A percentile compares a stretch with the other conserved stretches of the same genome.
phyloP scores from a whole-genome alignment of 2,113 vertebrate species.

The Microcebus murinus region DNA sequence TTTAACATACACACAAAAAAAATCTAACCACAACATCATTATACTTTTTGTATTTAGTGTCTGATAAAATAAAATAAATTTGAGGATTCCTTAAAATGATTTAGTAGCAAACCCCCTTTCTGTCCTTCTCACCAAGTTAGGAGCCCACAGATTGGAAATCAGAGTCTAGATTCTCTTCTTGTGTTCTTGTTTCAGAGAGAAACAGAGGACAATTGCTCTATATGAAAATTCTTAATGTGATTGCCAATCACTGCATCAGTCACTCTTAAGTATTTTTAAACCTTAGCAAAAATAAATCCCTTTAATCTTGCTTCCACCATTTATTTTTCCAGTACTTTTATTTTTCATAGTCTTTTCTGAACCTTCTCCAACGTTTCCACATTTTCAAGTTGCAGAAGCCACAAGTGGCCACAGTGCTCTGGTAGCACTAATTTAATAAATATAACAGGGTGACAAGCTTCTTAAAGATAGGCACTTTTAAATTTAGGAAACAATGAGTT shows the following conservation, averaged over 20 bases:
- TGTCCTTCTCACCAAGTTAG: background rate
- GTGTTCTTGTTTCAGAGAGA: background rate
- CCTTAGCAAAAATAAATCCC: constrained; percentile 36
- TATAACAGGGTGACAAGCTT: background rate
- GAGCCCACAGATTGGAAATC: background rate
- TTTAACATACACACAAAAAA: background rate
- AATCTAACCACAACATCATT: background rate
- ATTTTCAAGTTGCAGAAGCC: constrained; percentile 57
- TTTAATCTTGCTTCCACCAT: constrained; percentile 41
- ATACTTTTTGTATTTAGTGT: background rate
- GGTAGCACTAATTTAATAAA: constrained; percentile 21
- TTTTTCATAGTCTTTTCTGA: constrained; percentile 71
- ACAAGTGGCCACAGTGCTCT: constrained; percentile 36
- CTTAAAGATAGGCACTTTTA: constrained; percentile 8
- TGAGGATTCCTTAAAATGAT: background rate
- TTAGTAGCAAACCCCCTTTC: background rate
- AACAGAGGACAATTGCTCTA: background rate
- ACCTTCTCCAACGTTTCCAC: constrained; percentile 64
- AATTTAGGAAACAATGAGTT: background rate
- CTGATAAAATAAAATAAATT: constrained; percentile 32
- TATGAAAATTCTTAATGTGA: background rate
- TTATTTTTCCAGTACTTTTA: constrained; percentile 57
- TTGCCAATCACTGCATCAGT: background rate
- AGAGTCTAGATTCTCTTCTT: background rate
- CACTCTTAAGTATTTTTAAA: constrained; percentile 49